Base-by-base conservation (phyloP, 2,888 invertebrate genomes). In the Drosophila maculinotata region DNA sequence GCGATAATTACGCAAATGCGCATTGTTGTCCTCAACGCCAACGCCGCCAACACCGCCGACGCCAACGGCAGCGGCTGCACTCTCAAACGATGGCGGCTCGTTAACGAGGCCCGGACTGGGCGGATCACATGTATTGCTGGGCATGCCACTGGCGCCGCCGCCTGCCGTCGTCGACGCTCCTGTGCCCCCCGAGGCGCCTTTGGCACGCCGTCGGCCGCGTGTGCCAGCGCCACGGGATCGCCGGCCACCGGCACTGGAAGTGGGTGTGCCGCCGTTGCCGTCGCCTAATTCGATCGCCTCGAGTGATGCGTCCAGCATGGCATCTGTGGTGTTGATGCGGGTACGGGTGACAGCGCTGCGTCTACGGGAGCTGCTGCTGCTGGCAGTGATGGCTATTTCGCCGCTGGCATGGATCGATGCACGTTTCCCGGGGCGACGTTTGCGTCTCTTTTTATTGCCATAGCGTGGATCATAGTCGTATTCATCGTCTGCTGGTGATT, bases 401-500 rank as follows among this genome's bases (percentile, higher is more conserved):
- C 83, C 84, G 31, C 69, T 75, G 14, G 79, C 76, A 26, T 80
- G 79, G 3, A 79, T 66, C 4, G 73, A 36, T 12, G 87, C 73
- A 53, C 90, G 90, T 56, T 90, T 90, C 12, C 90, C 90, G 2
- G 89, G 87, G n/a, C 91, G 87, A 39, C 90, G 90, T 80, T 91
- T 92, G 84, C 91, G 90, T 69, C 92, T 87, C 63, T 92, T 92
- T 44, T 92, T 92, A 56, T 88, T 91, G 7, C 92, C 92, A 65
- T 92, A 92, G 10, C 91, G 90, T 56, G 92, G 91, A 89, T 96
- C 96, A 90, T 97, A 98, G 90, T 98, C 98, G 88, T 97, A 96
- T 91, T 98, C 98, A 10, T 97, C 97, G 88, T 98, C 97, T 23
- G 96, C 95, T 85, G 98, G 97, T 33, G 96, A 95, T 89, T 98